Base-by-base conservation (phyloP, 2,888 invertebrate species). In the Thalpophila matura region DNA sequence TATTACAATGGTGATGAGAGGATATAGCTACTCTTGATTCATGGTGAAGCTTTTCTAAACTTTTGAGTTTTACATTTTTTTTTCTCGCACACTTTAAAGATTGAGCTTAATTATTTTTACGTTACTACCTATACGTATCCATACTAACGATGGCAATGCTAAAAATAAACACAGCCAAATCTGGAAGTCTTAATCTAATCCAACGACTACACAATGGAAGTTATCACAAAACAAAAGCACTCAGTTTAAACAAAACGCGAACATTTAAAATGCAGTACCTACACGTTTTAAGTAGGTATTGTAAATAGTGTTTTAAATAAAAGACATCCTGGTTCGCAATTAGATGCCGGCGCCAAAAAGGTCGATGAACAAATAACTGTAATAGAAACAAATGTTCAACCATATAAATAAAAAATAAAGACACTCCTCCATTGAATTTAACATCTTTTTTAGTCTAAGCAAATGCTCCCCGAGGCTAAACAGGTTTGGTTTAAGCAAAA, bases 291-390 rank as follows among this genome's bases (percentile, higher is more conserved):
- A 31, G 24, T 20, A 16, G 27, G 24, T 55, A 53, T 42, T 18
- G 38, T 54, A 59, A 67, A 79, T 57, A 63, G 40, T 31, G 38
- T 60, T 73, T 43, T 35, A 42, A 53, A 53, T 35, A 42, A 53
- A 53, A 63, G 45, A 64, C 35, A 76, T 77, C 62, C 62, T 65
- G 59, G 51, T 60, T 56, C 18, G 33, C 56, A 68, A 74, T 66
- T 60, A 72, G 35, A 60, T 46, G 18, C 42, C 29, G 77, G 80
- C 78, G 79, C 79, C 80, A 61, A 29, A 35, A 46, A 68, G 80
- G 71, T 79, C 74, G 46, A 54, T 71, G 74, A 50, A 69, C 80
- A 64, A 49, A 16, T 73, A 58, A 74, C 69, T 65, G 76, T 75
- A 61, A 51, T 27, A 35, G 43, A 51, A 53, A 31, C 47, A 20